Evolutionary conservation across 2,888 invertebrate species (phyloP), one percentile per base, ranked within the genome.

Genomic region (Lepidonotus clava): DNA sequence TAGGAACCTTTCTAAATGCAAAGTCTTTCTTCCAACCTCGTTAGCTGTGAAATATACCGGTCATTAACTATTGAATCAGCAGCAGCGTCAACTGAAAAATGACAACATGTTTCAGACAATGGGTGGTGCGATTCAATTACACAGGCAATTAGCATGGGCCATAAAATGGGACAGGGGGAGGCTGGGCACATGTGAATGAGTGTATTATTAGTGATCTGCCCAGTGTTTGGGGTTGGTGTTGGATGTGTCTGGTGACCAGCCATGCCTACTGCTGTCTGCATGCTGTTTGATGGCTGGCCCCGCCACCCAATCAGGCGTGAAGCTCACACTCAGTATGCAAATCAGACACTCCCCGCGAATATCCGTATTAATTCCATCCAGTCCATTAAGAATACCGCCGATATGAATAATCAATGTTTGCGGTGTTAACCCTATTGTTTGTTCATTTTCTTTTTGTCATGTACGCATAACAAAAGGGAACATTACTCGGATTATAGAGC

Each of bases 351-450:
- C n/a, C n/a, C 61, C 28, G 28, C 28, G 14, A 61, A 61, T 61
- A 61, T 61, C 61, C 61, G 61, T 61, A 61, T 61, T 61, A 61
- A 61, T 61, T n/a, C 61, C 61, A 61, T 28, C 1, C 61, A n/a
- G 61, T 61, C 61, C 61, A 61, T 61, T 61, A 61, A 61, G 28
- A 24, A 24, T n/a, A 11, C 8, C 11, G 61, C 11, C 28, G 61
- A 61, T 61, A 61, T 61, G 61, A 61, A 61, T 61, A 61, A 61
- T 61, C 61, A 61, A 61, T 61, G 61, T 61, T 61, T n/a, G n/a
- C 11, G 61, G 24, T 32, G 14, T 24, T 61, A 24, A 61, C 61
- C 61, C 28, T 24, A 61, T 11, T 61, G 28, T 28, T 61, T 61
- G n/a, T n/a, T n/a, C n/a, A n/a, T n/a, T n/a, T n/a, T n/a, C n/a